These are phyloP conservation scores for Sinohyriopsis cumingii DNA, from an alignment of 2,888 invertebrate species.

Conservation along the genomic window DNA sequence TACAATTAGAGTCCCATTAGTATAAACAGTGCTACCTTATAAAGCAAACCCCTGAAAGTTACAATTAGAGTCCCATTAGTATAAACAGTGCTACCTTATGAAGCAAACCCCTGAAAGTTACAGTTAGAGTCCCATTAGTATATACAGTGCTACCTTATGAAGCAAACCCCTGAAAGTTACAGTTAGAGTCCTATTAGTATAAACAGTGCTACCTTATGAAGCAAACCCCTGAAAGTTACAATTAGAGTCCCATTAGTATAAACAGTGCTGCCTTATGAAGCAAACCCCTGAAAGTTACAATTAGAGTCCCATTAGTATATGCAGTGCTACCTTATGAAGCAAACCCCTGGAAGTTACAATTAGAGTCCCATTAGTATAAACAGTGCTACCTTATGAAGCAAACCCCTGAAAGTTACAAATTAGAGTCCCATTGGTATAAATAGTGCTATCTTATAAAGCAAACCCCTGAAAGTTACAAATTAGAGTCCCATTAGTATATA, in stretches of 20 bases:
- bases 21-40: too few species aligned
- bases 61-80: too few species aligned
- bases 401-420: slow-evolving; percentile 42
- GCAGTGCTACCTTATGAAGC: slow-evolving; percentile 21
- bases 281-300: slow-evolving; percentile 44
- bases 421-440: too few species aligned
- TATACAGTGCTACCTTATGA: slow-evolving; percentile 12
- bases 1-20: too few species aligned
- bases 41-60: slow-evolving; percentile 49
- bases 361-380: too few species aligned
- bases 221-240: slow-evolving; percentile 46
- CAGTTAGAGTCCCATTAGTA: too few species aligned
- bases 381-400: slow-evolving; percentile 23
- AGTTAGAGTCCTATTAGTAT: too few species aligned
- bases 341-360: slow-evolving; percentile 43
- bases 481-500: too few species aligned
- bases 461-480: slow-evolving; percentile 42
- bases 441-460: slow-evolving; percentile 10
- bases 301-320: too few species aligned
- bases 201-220: slow-evolving; percentile 11
- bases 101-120: slow-evolving; percentile 48
- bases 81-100: slow-evolving; percentile 6
- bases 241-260: too few species aligned
- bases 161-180: slow-evolving; percentile 46
- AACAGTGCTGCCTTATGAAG: slow-evolving; percentile 16